These are phyloP conservation scores for Cabera pusaria DNA, from an alignment of 2,888 invertebrate species.

Conservation along the genomic window DNA sequence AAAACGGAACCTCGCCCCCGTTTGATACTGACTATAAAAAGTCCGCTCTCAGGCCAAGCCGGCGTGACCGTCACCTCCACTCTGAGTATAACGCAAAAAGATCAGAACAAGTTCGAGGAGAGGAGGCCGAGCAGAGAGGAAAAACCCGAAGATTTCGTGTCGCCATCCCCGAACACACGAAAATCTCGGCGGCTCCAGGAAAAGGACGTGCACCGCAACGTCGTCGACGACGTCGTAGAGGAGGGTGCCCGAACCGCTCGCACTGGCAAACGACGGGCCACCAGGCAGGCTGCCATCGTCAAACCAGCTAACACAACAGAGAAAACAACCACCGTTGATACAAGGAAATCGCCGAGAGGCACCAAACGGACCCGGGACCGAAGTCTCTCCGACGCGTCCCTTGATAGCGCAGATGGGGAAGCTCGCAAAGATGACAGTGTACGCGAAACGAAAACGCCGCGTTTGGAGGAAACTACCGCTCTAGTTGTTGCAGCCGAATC, in stretches of 20 bases:
- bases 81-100: conserved; percentile 65
- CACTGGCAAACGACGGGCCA: conserved; percentile 76
- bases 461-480: conserved; percentile 41
- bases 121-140: conserved; percentile 62
- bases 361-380: conserved; percentile 85
- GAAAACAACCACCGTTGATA: conserved; percentile 52
- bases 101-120: conserved; percentile 55
- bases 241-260: conserved; percentile 65
- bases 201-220: conserved; percentile 88
- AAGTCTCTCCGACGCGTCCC: conserved; percentile 86
- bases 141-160: conserved; percentile 84
- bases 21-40: conserved; percentile 92
- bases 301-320: conserved; percentile 50
- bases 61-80: conserved; percentile 67
- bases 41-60: conserved; percentile 79
- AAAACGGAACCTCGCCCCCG: conserved; percentile 86
- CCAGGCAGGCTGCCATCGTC: conserved; percentile 73
- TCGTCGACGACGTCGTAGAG: conserved; percentile 94
- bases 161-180: conserved; percentile 87
- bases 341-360: conserved; percentile 86
- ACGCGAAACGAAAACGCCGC: conserved; percentile 56
- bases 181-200: conserved; percentile 92
- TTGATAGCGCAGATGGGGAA: conserved; percentile 85
- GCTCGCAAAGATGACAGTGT: conserved; percentile 53
- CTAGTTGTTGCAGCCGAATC: conserved; percentile 22